These are phyloP conservation scores for Amblyopsis rosae DNA, from an alignment of 2,113 vertebrate species.

Conservation along the genomic window DNA sequence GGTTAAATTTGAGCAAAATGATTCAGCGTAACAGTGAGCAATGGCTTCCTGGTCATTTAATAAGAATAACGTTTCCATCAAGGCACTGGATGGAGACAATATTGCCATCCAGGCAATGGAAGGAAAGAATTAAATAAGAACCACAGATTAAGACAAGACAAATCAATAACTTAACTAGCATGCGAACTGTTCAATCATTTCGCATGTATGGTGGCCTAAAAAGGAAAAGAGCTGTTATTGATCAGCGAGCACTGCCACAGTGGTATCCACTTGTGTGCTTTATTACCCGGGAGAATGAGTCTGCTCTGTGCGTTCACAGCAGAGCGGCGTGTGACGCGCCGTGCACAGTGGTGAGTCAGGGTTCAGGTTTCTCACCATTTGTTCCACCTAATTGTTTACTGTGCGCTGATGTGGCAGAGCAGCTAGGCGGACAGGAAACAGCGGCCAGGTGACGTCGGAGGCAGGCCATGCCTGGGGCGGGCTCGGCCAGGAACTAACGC, in stretches of 20 bases:
- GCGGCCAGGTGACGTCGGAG: constrained; percentile 55
- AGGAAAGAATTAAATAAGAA: not conserved
- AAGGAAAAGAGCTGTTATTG: constrained; percentile 35
- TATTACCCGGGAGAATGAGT: constrained; percentile 68
- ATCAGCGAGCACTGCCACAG: constrained; percentile 60
- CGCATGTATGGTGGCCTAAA: constrained; percentile 9
- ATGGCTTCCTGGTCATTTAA: constrained; percentile 33
- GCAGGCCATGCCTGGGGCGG: constrained; percentile 44
- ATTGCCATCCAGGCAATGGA: not conserved
- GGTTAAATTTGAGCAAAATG: constrained; percentile 49
- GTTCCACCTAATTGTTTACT: constrained; percentile 80
- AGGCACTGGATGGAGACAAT: not conserved
- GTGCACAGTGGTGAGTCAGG: constrained; percentile 69
- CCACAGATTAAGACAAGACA: constrained; percentile 6
- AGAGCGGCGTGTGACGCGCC: constrained; percentile 71
- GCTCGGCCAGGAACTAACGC: constrained; percentile 49
- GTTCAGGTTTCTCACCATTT: constrained; percentile 75
- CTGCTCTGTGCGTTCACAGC: constrained; percentile 52
- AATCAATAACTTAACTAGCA: constrained; percentile 4
- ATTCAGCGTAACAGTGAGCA: constrained; percentile 28
- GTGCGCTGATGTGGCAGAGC: constrained; percentile 56
- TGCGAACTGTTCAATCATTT: constrained; percentile 17
- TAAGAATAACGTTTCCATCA: constrained; percentile 5
- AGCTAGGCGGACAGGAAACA: constrained; percentile 66
- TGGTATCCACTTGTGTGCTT: constrained; percentile 57